Conservation (phyloP, 2,113 vertebrate species). For the Dicerorhinus sumatrensis region DNA sequence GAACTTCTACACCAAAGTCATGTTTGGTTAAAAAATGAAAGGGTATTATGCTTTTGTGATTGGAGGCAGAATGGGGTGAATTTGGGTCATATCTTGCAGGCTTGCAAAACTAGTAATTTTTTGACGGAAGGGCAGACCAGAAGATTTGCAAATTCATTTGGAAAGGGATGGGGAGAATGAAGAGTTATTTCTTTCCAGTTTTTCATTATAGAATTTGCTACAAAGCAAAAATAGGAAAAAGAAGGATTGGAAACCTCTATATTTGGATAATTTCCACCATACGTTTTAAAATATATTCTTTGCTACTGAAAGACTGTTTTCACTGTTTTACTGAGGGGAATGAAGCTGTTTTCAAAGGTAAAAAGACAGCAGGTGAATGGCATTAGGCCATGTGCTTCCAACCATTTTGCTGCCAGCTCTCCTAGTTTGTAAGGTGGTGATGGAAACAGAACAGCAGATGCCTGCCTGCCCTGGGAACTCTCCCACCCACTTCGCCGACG, state of each 20-base stretch:
- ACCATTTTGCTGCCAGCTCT: neutral
- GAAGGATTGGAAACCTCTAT: constrained; percentile 47
- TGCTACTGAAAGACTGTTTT: constrained; percentile 50
- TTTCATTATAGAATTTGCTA: constrained; percentile 62
- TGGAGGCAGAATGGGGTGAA: constrained; percentile 45
- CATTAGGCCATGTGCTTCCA: neutral
- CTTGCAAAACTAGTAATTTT: constrained; percentile 52
- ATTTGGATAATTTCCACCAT: constrained; percentile 46
- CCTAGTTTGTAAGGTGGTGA: neutral
- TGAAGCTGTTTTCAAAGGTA: constrained; percentile 35
- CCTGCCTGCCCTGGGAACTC: neutral
- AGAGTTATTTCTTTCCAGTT: constrained; percentile 55
- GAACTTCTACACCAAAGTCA: constrained; percentile 68
- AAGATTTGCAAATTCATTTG: constrained; percentile 60
- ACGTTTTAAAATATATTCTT: constrained; percentile 52
- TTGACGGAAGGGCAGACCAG: constrained; percentile 25
- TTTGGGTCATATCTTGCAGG: constrained; percentile 45
- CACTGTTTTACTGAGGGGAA: neutral
- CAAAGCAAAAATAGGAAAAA: constrained; percentile 62
- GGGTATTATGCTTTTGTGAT: constrained; percentile 57
- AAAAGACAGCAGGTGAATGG: neutral
- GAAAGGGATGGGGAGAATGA: constrained; percentile 44
- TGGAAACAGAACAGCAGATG: neutral
- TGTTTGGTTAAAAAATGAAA: constrained; percentile 59
- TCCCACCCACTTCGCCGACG: neutral